Evolutionary conservation across 2,113 vertebrate genomes (phyloP).

Genomic region (Pteruthius melanotis): DNA sequence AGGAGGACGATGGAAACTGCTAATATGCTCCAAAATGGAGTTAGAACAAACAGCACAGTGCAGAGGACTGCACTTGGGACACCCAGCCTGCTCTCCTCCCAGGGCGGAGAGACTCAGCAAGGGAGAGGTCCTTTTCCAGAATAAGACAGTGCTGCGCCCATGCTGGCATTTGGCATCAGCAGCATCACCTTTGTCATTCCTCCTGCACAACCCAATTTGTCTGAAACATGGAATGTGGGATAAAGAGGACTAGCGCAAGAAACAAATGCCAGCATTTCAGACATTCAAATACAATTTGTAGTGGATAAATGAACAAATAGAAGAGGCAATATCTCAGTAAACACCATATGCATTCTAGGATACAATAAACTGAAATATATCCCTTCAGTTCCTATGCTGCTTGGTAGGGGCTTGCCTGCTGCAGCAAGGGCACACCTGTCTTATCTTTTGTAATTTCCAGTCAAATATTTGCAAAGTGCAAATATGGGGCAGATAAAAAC

Average conservation of each 20-base stretch:
- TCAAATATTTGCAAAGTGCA: conserved; percentile 38
- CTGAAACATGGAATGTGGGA: background rate
- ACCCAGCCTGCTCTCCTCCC: background rate
- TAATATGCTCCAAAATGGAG: background rate
- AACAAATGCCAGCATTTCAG: background rate
- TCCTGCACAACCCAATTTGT: background rate
- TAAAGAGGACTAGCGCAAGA: background rate
- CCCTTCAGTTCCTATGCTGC: background rate
- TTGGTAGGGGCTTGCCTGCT: background rate
- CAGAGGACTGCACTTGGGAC: background rate
- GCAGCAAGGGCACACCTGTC: background rate
- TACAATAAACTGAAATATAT: background rate
- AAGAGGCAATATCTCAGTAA: background rate
- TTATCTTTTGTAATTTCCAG: conserved; percentile 33
- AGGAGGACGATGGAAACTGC: conserved; percentile 25
- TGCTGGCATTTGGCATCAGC: background rate
- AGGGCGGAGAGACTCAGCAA: fast-evolving
- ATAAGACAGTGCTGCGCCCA: background rate
- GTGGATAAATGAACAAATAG: background rate
- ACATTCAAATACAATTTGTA: background rate
- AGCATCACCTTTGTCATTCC: background rate
- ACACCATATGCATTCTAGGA: background rate
- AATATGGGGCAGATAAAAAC: conserved; percentile 2
- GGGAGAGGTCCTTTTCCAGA: background rate
- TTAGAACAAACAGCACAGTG: background rate